Evolutionary conservation across 2,888 invertebrate genomes (phyloP), one percentile per base, ranked within the genome.

Genomic region (Frankliniella fusca): DNA sequence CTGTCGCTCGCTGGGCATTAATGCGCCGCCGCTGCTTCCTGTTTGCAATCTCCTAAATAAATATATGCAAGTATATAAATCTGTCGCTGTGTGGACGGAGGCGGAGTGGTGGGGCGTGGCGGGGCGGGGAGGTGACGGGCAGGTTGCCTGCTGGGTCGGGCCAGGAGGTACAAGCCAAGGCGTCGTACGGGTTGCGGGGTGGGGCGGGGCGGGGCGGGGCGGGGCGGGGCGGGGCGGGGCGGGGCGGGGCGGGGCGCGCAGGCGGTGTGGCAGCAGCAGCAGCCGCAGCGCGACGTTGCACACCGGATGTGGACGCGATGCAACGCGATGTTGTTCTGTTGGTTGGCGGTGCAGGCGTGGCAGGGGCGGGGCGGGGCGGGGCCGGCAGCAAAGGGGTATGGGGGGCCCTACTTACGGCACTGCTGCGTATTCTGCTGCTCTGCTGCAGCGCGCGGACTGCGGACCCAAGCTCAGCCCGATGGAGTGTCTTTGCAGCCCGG

Each of bases 11-110:
- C 61, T 7, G 20, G n/a, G 70, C 70, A 76, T 76, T 76, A 76
- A 76, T 76, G 70, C 70, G 27, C 27, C 12, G 9, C 70, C 70
- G 27, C 38, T 38, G 38, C 70, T 76, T 76, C 70, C 70, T 76
- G 70, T 76, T 76, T 76, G 70, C 70, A 76, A 27, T 76, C 70
- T 27, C 23, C 54, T 27, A 76, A 76, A 76, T 76, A 76, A 23
- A 27, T 76, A 27, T 76, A 23, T 76, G 70, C 70, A 76, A 76
- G 27, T 76, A 76, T 27, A 76, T 76, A 27, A 76, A 76, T 76
- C 70, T 27, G 11, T 76, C 70, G 38, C 38, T 38, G 38, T 38
- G 38, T 38, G 38, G 38, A 5, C 38, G 38, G 38, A 38, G 38
- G 38, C 38, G 38, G 38, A 38, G 38, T 38, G 38, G 38, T 38